Base-by-base conservation (phyloP, 2,113 vertebrate species). In the Brachypodius melanocephalos region DNA sequence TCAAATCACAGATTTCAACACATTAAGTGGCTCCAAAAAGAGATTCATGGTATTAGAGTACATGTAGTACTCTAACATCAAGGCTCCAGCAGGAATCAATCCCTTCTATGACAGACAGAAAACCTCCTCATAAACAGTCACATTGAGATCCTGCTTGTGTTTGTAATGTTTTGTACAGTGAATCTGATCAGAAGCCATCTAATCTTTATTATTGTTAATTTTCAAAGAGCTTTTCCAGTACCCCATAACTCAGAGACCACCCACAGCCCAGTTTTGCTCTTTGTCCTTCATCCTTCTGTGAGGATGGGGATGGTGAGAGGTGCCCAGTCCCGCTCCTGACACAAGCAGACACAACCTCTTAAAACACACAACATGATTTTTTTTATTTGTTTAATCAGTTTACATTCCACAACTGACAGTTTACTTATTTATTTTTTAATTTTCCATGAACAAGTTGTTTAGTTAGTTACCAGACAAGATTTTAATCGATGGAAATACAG, bases 341-440 rank as follows among this genome's bases (percentile, higher is more conserved):
- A 90, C 61, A 97, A 97, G 72, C 73, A 98, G 89, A 97, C 91
- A 72, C 68, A 69, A 46, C 45, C 17, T 1, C 89, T 97, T 97
- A 98, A 98, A 98, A 98, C 98, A 98, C 98, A 98, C 98, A 98
- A 98, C 97, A 98, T 97, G 96, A 85, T 96, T 97, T 97, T 98
- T 98, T 98, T 98, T 98, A 98, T 98, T 98, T 97, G 95, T 98
- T 98, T 98, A 98, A 98, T 98, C 97, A 97, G 98, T 98, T 98
- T 98, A 98, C 98, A 98, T 98, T 98, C 98, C 98, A 98, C 98
- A 98, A 98, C 96, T 97, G 98, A 98, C 98, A 98, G 95, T 71
- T 98, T 97, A 98, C 97, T 97, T 98, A 97, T 96, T 98, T 97
- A 95, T 93, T 96, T 96, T 97, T 97, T 32, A 66, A 36, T 88